Conservation (phyloP, 1,140 invertebrate species). For the Colletes gigas region DNA sequence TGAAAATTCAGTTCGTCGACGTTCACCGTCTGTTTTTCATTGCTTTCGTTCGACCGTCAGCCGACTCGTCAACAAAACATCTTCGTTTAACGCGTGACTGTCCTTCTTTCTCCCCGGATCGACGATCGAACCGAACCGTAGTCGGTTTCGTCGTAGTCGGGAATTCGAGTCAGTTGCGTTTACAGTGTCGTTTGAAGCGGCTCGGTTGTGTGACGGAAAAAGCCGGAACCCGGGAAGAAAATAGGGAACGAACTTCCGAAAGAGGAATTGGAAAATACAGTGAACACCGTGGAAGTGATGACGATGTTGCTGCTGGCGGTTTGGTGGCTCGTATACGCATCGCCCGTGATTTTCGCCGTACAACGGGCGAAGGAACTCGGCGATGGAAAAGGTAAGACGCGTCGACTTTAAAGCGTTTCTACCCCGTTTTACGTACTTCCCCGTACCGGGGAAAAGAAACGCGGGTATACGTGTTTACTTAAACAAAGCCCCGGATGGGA, state of each 20-base stretch:
- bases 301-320: constrained; percentile 74
- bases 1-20: constrained; percentile 18
- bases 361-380: constrained; percentile 74
- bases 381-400: constrained; percentile 75
- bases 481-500: constrained; percentile 24
- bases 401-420: constrained; percentile 20
- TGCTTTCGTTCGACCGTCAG: neutral
- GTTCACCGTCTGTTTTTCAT: neutral
- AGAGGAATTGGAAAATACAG: neutral
- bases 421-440: neutral
- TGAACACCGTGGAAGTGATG: constrained; percentile 48
- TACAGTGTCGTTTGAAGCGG: neutral
- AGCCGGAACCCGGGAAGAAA: too few relatives aligned
- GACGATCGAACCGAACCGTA: constrained; percentile 8
- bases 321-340: constrained; percentile 75
- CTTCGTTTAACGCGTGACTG: neutral
- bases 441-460: neutral
- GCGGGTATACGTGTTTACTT: neutral
- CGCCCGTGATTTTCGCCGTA: constrained; percentile 73
- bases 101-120: neutral
- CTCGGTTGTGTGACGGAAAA: neutral
- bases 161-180: neutral
- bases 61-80: neutral
- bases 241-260: neutral
- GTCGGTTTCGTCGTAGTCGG: neutral